A percentile compares a stretch with the other conserved stretches of the same genome.
Evolutionary conservation across 2,797 vertebrate species (phyloP).

Genomic region (Lerista edwardsae): DNA sequence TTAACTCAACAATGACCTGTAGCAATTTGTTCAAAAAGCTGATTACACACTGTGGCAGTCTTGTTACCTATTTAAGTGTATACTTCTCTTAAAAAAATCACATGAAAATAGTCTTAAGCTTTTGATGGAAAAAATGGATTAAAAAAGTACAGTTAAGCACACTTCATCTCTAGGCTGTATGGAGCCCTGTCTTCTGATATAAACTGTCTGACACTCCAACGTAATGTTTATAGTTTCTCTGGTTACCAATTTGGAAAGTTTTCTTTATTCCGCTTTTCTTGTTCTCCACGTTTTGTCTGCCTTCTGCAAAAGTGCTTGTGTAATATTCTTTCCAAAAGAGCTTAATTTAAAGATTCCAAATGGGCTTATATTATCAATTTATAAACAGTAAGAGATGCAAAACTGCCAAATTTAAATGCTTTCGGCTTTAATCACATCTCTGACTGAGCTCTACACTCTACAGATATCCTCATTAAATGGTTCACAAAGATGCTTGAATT

Average conservation of each 20-base stretch:
- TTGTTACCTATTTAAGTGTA: conserved; percentile 10
- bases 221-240: not conserved
- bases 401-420: not conserved
- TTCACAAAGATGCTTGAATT: not conserved
- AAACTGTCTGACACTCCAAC: not conserved
- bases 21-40: conserved; percentile 29
- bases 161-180: not conserved
- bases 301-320: conserved; percentile 4
- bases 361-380: conserved; percentile 5
- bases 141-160: not conserved
- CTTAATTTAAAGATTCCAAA: not conserved
- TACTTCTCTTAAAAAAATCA: not conserved
- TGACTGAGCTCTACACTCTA: not conserved
- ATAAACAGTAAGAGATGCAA: not conserved
- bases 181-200: not conserved
- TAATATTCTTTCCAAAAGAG: conserved; percentile 18
- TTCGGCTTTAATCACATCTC: not conserved
- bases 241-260: not conserved
- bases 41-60: conserved; percentile 41
- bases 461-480: not conserved
- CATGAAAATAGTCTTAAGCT: not conserved
- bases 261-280: not conserved
- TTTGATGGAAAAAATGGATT: not conserved
- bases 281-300: not conserved
- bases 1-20: conserved; percentile 38